These are phyloP conservation scores for Cyclophora punctaria DNA, from an alignment of 2,888 invertebrate genomes.

Conservation along the genomic window DNA sequence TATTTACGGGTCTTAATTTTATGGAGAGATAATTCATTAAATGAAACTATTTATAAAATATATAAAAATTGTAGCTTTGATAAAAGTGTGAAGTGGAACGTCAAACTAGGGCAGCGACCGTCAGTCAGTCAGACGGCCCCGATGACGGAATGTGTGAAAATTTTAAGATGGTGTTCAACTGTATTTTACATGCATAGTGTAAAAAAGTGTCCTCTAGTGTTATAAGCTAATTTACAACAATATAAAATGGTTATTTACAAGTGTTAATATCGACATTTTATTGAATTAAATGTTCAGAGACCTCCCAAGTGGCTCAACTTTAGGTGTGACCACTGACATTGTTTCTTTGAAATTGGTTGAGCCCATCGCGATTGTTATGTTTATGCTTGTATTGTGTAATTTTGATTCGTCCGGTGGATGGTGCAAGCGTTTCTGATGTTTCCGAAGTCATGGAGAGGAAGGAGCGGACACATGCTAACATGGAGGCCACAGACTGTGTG, in stretches of 20 bases:
- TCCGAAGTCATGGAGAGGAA: conserved; percentile 66
- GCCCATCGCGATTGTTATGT: conserved; percentile 69
- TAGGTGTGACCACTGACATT: conserved; percentile 68
- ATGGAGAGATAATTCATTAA: too few relatives aligned
- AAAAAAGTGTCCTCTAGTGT: conserved; percentile 38
- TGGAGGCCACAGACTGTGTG: conserved; percentile 77
- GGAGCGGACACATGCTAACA: conserved; percentile 73
- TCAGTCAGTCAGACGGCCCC: conserved; percentile 60
- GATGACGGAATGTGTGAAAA: conserved; percentile 74
- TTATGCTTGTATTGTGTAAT: conserved; percentile 55
- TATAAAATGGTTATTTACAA: conserved; percentile 36
- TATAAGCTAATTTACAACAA: conserved; percentile 31
- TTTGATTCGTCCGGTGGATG: conserved; percentile 47
- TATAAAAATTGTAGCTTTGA: not conserved
- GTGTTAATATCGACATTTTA: conserved; percentile 23
- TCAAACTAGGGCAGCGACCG: conserved; percentile 61
- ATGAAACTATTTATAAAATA: not conserved
- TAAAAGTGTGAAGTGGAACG: conserved; percentile 37
- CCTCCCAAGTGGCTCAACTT: conserved; percentile 48
- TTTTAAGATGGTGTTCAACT: conserved; percentile 70
- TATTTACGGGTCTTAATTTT: too few relatives aligned
- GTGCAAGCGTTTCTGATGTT: conserved; percentile 69
- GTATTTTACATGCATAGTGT: conserved; percentile 48
- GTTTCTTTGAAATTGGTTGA: conserved; percentile 63
- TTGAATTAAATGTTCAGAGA: conserved; percentile 26